phyloP scores from a whole-genome alignment of 2,113 vertebrate species.

The Peromyscus californicus region DNA sequence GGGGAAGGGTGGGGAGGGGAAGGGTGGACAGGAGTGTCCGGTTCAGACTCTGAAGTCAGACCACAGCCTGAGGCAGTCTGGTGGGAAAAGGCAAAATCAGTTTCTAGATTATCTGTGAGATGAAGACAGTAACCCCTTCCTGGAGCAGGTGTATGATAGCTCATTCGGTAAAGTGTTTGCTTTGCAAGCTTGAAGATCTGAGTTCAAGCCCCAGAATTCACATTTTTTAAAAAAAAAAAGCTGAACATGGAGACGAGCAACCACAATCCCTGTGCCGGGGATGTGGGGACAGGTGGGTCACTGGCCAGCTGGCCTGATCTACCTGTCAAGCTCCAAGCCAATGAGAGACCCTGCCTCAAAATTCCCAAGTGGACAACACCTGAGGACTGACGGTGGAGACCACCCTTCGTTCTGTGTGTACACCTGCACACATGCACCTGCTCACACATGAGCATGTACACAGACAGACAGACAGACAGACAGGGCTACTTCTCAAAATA shows the following conservation, averaged over 20 bases:
- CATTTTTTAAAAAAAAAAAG: not conserved
- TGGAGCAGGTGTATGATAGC: not conserved
- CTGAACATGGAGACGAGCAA: no score
- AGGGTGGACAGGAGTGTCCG: fast-evolving
- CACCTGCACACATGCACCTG: not conserved
- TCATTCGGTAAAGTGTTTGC: not conserved
- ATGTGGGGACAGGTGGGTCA: not conserved
- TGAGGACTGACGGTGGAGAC: not conserved
- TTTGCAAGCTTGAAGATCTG: not conserved
- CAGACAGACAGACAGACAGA: not conserved
- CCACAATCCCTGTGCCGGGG: no score
- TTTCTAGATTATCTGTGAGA: not conserved
- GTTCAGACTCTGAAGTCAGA: not conserved
- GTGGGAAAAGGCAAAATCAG: not conserved
- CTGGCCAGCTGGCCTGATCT: no score
- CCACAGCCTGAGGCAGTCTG: fast-evolving
- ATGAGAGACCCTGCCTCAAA: not conserved
- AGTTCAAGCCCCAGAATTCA: not conserved
- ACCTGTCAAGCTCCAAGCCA: not conserved
- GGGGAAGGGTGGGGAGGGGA: not conserved
- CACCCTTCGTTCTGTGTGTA: no score
- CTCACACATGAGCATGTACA: not conserved
- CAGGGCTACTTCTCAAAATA: not conserved
- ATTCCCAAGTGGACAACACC: not conserved
- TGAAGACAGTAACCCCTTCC: not conserved